Base-by-base conservation (phyloP, 2,797 vertebrate genomes). In the Podarcis siculus region DNA sequence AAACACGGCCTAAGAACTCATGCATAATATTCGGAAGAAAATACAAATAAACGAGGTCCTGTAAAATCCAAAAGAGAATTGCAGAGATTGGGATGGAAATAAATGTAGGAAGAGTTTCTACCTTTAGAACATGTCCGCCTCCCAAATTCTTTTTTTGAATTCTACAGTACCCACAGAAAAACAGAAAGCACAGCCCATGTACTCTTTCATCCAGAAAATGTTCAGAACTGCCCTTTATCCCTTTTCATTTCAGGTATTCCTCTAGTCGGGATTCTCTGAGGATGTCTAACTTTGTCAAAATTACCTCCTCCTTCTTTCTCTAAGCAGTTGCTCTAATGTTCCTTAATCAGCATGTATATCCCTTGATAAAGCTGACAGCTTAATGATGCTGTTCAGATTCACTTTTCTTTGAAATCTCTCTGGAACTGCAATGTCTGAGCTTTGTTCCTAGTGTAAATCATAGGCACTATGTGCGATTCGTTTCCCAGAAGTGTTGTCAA, bases 331-430 rank as follows among this genome's bases (percentile, higher is more conserved):
- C 77, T 89, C 30, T 42, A 89, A 66, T 35, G 49, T 25, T 89
- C 19, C 0, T 76, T 87, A 64, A 4, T 87, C 42, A 92, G 17
- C 69, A 75, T 85, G 78, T 90, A 55, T 61, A 78, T 23, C 83
- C n/a, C 66, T 72, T 76, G 21, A 21, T 79, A 37, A 92, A 90
- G 17, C 58, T 79, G 86, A 39, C 72, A 1, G 71, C 25, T 82
- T 92, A 90, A 35, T 81, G 25, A 39, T 88, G 39, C 37, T 85
- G 81, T 64, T 83, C 21, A 55, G 79, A 13, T 80, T 71, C 58
- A 3, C 86, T 91, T 87, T 85, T 78, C 49, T 84, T 86, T 76
- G 79, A 92, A 90, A 91, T 79, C 87, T 82, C 76, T 85, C 15
- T 35, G 84, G 81, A 87, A 23, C 78, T 83, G 71, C 91, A 81